phyloP scores from a whole-genome alignment of 2,888 invertebrate genomes.

The Aethes cnicana region DNA sequence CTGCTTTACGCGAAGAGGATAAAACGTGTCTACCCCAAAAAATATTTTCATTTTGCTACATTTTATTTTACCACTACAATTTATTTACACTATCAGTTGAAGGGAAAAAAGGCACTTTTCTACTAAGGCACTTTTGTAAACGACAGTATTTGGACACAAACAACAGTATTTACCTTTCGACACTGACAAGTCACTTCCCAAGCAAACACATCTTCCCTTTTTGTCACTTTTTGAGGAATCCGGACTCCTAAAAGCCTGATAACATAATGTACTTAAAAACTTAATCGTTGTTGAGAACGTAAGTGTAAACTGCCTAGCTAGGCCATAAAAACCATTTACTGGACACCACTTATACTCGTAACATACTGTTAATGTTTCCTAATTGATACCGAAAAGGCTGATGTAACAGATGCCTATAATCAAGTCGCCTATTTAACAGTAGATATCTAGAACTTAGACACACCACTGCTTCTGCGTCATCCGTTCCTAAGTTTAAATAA shows the following conservation, averaged over 20 bases:
- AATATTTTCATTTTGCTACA: no score
- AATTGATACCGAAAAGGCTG: slow-evolving; percentile 11
- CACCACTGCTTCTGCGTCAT: no score
- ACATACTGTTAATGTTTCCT: slow-evolving; percentile 7
- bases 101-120: no score
- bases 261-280: slow-evolving; percentile 15
- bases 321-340: slow-evolving; percentile 15
- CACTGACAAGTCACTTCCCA: slow-evolving; percentile 38
- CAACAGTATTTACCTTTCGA: neutral
- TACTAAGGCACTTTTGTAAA: neutral
- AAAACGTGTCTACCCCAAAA: no score
- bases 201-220: slow-evolving; percentile 47
- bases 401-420: slow-evolving; percentile 1
- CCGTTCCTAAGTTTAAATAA: no score
- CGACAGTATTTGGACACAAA: neutral
- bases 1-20: no score
- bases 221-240: slow-evolving; percentile 34
- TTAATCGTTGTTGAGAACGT: slow-evolving; percentile 11
- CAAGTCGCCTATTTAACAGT: no score
- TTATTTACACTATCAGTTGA: no score
- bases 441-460: no score
- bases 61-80: no score
- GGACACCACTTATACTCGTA: slow-evolving; percentile 1
- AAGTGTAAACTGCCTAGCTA: slow-evolving; percentile 11
- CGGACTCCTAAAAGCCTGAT: slow-evolving; percentile 24